phyloP scores from a whole-genome alignment of 2,113 vertebrate species.

The western clawed frog (Xenopus tropicalis) region UCB_Xtro_10.0 CM004447.2:146023001-146023500 shows the following conservation, averaged over 20 bases:
- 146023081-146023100: constrained; percentile 21
- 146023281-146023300: too few relatives aligned
- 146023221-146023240: constrained; percentile 9
- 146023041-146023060: constrained; percentile 14
- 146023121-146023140: constrained; percentile 34
- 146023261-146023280: background rate
- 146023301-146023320: too few relatives aligned
- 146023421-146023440: too few relatives aligned
- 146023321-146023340: too few relatives aligned
- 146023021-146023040: constrained; percentile 24
- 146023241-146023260: background rate
- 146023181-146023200: constrained; percentile 19
- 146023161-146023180: constrained; percentile 29
- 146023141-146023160: constrained; percentile 41
- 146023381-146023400: too few relatives aligned
- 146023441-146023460: too few relatives aligned
- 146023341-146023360: too few relatives aligned
- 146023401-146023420: too few relatives aligned
- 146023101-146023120: constrained; percentile 40
- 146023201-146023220: background rate
- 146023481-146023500: too few relatives aligned
- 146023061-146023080: constrained; percentile 19
- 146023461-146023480: too few relatives aligned
- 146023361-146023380: too few relatives aligned
- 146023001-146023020: constrained; percentile 10